Conservation (phyloP, 2,113 vertebrate species). For the Heloderma charlesbogerti region DNA sequence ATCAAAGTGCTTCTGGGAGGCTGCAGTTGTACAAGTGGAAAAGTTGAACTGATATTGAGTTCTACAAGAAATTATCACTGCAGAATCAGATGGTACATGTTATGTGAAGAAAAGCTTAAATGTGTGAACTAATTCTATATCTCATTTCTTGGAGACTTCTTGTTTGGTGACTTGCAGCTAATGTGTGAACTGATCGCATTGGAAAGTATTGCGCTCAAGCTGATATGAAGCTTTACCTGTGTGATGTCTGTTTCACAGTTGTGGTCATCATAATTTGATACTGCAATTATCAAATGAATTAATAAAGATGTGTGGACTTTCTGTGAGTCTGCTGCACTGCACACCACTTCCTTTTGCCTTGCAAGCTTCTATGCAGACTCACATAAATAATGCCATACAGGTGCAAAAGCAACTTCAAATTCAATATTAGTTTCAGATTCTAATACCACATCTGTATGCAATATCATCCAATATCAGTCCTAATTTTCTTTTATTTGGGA, state of each 20-base stretch:
- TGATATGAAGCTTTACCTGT: not conserved
- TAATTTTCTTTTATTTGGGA: not conserved
- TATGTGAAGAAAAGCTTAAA: not conserved
- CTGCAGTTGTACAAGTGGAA: not conserved
- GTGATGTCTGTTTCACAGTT: not conserved
- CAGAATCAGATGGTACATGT: not conserved
- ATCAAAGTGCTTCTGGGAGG: not conserved
- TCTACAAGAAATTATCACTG: not conserved
- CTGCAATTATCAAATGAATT: not conserved
- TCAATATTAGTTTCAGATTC: too few species aligned
- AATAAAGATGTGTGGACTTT: not conserved
- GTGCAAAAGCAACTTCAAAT: too few species aligned
- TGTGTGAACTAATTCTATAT: too few species aligned
- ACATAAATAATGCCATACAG: too few species aligned
- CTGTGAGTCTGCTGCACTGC: not conserved
- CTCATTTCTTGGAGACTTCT: not conserved
- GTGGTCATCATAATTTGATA: not conserved
- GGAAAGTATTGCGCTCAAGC: not conserved
- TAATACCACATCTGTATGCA: too few species aligned
- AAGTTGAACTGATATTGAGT: not conserved
- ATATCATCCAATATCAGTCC: not conserved
- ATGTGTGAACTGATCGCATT: not conserved
- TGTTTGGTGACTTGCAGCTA: not conserved
- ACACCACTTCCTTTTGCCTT: not conserved
- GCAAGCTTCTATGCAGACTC: too few species aligned